These are phyloP conservation scores for Alces alces DNA, from an alignment of 2,113 vertebrate species.

Conservation along the genomic window DNA sequence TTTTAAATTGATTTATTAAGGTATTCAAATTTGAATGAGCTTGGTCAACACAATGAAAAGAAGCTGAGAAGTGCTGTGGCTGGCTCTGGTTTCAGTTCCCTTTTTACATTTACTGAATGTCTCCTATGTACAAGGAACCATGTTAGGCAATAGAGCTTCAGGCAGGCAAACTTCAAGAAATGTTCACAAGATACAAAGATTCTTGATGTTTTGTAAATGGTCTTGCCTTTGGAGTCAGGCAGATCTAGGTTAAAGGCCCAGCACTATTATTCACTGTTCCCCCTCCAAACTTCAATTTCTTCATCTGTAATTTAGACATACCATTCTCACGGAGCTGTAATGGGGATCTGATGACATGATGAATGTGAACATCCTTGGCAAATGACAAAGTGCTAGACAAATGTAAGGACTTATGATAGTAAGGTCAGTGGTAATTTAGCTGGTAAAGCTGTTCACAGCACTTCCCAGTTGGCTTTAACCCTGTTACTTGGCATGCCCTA, in stretches of 20 bases:
- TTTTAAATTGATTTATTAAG: conserved; percentile 3
- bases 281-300: not conserved
- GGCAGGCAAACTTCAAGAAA: not conserved
- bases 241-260: not conserved
- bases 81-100: not conserved
- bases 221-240: conserved; percentile 9
- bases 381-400: not conserved
- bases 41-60: not conserved
- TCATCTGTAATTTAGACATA: not conserved
- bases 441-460: not conserved
- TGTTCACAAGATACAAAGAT: not conserved
- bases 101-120: not conserved
- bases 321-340: not conserved
- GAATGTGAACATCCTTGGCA: not conserved
- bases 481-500: not conserved
- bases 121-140: not conserved
- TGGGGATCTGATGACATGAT: not conserved
- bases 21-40: not conserved
- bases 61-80: not conserved
- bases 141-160: not conserved
- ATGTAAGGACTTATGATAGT: not conserved
- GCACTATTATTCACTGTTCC: not conserved
- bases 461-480: not conserved
- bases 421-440: not conserved
- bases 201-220: not conserved